Conservation (phyloP, 2,797 vertebrate genomes). For the Phoebastria nigripes region DNA sequence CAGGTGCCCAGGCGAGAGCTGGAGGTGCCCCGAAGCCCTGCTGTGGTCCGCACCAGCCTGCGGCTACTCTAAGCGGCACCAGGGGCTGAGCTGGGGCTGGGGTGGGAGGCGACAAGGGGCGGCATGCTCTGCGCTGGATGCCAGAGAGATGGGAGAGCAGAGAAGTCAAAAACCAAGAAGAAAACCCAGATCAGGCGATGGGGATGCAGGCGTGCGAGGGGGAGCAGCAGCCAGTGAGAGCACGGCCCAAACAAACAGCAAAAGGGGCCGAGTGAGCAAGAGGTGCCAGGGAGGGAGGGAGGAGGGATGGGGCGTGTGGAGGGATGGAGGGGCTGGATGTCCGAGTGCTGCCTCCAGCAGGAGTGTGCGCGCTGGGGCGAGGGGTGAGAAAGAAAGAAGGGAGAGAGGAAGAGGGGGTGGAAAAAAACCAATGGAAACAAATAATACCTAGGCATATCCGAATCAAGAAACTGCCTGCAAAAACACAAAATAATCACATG, state of each 20-base stretch:
- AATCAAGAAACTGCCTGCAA: constrained; percentile 99
- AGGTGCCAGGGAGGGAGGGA: constrained; percentile 18
- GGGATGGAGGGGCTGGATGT: constrained; percentile 1
- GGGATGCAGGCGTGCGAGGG: not conserved
- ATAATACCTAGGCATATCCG: constrained; percentile 99
- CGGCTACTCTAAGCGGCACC: not conserved
- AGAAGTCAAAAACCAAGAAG: constrained; percentile 23
- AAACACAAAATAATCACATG: constrained; percentile 93
- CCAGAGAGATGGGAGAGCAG: constrained; percentile 40
- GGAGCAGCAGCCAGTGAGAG: constrained; percentile 37
- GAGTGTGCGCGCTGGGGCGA: not conserved
- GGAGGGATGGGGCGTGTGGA: not conserved
- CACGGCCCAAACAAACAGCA: not conserved
- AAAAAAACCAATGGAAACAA: constrained; percentile 74
- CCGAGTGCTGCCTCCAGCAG: constrained; percentile 7
- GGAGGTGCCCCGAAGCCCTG: not conserved
- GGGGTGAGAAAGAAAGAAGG: constrained; percentile 28
- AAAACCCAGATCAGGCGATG: constrained; percentile 42
- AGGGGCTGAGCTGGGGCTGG: not conserved
- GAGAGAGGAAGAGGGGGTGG: constrained; percentile 55
- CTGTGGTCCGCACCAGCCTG: not conserved
- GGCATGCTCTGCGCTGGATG: not conserved
- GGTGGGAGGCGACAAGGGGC: not conserved
- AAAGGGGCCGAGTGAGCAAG: constrained; percentile 29
- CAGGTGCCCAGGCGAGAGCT: not conserved